These are phyloP conservation scores for Catharus ustulatus DNA, from an alignment of 2,797 vertebrate genomes.

Conservation along the genomic window DNA sequence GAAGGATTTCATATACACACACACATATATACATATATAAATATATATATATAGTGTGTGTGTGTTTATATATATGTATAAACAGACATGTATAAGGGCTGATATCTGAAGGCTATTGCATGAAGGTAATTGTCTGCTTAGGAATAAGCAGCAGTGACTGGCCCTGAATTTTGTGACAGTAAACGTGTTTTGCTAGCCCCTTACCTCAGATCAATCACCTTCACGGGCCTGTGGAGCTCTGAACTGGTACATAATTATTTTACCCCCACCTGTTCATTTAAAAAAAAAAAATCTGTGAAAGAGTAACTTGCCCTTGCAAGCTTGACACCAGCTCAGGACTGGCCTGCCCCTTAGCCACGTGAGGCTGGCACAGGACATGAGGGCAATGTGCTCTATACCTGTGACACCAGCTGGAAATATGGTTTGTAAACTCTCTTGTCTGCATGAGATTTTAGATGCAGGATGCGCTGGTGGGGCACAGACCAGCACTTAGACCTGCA, in stretches of 20 bases:
- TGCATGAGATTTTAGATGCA: accelerated
- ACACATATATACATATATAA: too few relatives aligned
- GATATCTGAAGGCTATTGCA: neutral
- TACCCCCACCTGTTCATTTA: accelerated
- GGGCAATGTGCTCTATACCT: neutral
- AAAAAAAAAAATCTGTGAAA: neutral
- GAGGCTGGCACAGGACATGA: neutral
- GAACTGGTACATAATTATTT: neutral
- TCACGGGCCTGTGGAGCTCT: neutral
- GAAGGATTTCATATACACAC: neutral
- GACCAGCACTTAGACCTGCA: accelerated
- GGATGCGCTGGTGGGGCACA: neutral
- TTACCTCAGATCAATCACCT: neutral
- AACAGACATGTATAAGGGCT: neutral
- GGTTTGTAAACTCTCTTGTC: accelerated
- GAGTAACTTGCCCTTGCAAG: neutral
- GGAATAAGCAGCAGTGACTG: neutral
- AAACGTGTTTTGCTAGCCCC: neutral
- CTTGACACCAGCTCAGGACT: neutral
- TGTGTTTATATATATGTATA: neutral
- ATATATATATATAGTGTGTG: neutral
- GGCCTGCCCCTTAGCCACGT: neutral
- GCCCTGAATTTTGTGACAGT: neutral
- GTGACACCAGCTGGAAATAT: accelerated
- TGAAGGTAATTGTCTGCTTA: neutral